Percentiles rank a stretch among this genome's conserved stretches.
Evolutionary conservation across 2,113 vertebrate species (phyloP).

Genomic region (Rousettus leschenaultii): DNA sequence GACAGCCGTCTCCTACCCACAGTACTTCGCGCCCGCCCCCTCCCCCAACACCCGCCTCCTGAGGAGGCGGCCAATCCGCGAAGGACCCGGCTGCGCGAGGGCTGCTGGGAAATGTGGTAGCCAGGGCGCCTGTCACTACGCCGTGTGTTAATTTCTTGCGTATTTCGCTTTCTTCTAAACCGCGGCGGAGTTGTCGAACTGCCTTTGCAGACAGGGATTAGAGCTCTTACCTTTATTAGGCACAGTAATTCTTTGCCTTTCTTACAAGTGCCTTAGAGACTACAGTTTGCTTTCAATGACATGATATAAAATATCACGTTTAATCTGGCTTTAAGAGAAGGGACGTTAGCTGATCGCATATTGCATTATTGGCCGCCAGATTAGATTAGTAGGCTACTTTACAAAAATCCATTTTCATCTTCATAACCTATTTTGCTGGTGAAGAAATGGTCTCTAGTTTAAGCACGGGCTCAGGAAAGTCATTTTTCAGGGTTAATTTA

Average conservation of each 20-base stretch:
- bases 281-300: not conserved
- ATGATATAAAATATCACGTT: not conserved
- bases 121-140: not conserved
- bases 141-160: not conserved
- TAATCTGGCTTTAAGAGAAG: slow-evolving; percentile 7
- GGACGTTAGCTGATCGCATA: not conserved
- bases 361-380: not conserved
- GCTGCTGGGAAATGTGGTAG: slow-evolving; percentile 64
- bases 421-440: not conserved
- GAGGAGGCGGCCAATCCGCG: slow-evolving; percentile 58
- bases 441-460: not conserved
- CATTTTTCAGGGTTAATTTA: not conserved
- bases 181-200: not conserved
- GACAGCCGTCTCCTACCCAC: slow-evolving; percentile 84
- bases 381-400: not conserved
- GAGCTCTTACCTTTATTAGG: not conserved
- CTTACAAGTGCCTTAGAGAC: not conserved
- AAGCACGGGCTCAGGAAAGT: not conserved
- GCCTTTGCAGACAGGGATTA: not conserved
- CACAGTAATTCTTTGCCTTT: not conserved
- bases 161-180: not conserved
- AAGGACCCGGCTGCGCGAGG: slow-evolving; percentile 26
- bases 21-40: slow-evolving; percentile 35
- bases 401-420: not conserved
- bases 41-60: not conserved